Evolutionary conservation across 2,113 vertebrate species (phyloP), one percentile per base, ranked within the genome.

Genomic region (Podilymbus podiceps): DNA sequence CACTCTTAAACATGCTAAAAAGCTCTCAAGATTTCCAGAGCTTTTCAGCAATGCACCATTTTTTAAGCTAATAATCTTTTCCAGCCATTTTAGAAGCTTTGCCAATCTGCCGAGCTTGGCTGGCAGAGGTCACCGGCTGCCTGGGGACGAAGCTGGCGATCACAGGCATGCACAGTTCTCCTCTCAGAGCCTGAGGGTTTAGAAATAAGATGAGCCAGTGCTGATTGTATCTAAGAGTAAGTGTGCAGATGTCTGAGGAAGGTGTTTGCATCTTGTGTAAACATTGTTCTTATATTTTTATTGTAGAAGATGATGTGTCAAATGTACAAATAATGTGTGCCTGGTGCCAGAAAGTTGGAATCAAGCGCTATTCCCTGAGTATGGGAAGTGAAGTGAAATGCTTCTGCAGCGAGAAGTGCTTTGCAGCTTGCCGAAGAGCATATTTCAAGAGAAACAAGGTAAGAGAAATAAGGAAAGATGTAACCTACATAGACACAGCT

Each of bases 401-500:
- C 97, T 99, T 99, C 98, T 99, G 99, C 98, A 99, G 99, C 60
- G 99, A 99, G 98, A 99, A 99, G 98, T 99, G 99, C 98, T 99
- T 99, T 96, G 99, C 99, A 25, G 99, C 99, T 96, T 99, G 99
- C 97, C 98, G 99, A 96, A 98, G 99, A 97, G 99, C 99, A 95
- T 99, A 99, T 98, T 99, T 99, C 98, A 99, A 99, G 97, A 99
- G 99, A 96, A 99, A 99, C 96, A 99, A 99, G 99, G 99, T 99
- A 99, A 98, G 98, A 98, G 76, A 96, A 89, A 93, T 83, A 89
- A 92, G 96, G 95, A 93, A 95, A 95, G 96, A 92, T 90, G 72
- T 89, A 92, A 97, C 47, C 44, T 74, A 20, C 19, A 18, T 64
- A 93, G 94, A 95, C 78, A 75, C 90, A 94, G 40, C 71, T 91